phyloP scores from a whole-genome alignment of 2,113 vertebrate genomes.

The Amphiprion percula region DNA sequence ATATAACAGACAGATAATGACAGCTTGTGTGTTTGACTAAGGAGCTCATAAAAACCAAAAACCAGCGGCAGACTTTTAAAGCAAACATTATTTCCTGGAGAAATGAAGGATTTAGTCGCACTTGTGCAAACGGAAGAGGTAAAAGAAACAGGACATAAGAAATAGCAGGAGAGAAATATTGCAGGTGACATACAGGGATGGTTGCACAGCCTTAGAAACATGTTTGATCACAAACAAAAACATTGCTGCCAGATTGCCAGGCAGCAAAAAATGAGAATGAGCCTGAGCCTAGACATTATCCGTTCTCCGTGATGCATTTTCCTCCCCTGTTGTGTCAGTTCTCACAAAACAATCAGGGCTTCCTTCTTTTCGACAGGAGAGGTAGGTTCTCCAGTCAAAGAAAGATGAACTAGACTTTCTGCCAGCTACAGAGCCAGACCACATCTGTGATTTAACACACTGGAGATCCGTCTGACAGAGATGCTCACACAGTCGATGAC shows the following conservation, averaged over 20 bases:
- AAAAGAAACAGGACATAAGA: conserved; percentile 10
- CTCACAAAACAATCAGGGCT: conserved; percentile 3
- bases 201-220: conserved; percentile 35
- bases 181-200: conserved; percentile 14
- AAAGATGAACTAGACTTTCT: background rate
- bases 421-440: background rate
- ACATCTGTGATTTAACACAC: conserved; percentile 12
- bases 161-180: conserved; percentile 21
- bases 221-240: conserved; percentile 42
- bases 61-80: conserved; percentile 31
- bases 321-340: conserved; percentile 12
- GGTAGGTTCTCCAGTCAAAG: background rate
- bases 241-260: conserved; percentile 31
- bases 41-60: conserved; percentile 38
- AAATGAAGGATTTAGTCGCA: conserved; percentile 54
- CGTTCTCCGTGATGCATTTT: conserved; percentile 22
- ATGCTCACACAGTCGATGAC: background rate
- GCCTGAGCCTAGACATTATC: conserved; percentile 30
- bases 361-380: background rate
- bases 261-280: conserved; percentile 35
- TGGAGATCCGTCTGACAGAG: conserved; percentile 3
- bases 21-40: conserved; percentile 57
- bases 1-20: conserved; percentile 46
- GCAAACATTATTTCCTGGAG: conserved; percentile 48
- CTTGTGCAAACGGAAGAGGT: conserved; percentile 46